phyloP scores from a whole-genome alignment of 1,140 invertebrate species.

The Trinorchestia longiramus region DNA sequence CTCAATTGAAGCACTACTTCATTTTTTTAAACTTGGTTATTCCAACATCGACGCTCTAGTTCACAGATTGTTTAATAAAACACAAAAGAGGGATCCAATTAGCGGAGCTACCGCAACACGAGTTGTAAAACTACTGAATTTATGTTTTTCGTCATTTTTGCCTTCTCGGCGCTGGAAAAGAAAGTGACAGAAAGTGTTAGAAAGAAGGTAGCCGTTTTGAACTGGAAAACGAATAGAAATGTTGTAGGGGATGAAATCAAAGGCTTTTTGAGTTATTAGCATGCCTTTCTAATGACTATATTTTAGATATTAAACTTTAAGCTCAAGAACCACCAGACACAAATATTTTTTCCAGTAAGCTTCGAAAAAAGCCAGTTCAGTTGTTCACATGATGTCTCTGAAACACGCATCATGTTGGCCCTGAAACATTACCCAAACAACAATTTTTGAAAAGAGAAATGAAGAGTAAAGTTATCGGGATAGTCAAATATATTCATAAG shows the following conservation, averaged over 20 bases:
- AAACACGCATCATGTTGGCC: too few species aligned
- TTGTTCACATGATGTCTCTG: too few species aligned
- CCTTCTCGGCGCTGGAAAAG: not conserved
- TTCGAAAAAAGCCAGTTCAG: too few species aligned
- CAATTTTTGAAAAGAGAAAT: too few species aligned
- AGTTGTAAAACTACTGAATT: not conserved
- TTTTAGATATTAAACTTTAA: too few species aligned
- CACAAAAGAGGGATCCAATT: not conserved
- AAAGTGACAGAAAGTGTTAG: not conserved
- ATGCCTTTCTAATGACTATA: not conserved
- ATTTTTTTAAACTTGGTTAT: not conserved
- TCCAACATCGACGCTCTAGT: not conserved
- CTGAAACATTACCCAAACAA: too few species aligned
- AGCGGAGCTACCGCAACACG: not conserved
- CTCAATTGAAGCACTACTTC: not conserved
- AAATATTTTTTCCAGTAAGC: too few species aligned
- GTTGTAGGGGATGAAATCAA: not conserved
- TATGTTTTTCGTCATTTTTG: not conserved
- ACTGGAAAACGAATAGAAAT: not conserved
- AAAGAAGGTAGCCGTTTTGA: not conserved
- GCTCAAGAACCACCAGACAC: too few species aligned
- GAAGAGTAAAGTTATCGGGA: too few species aligned
- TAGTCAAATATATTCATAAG: too few species aligned
- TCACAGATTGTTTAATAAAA: constrained; percentile 2
- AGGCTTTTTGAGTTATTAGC: not conserved